A percentile compares a stretch with the other conserved stretches of the same genome.
Conservation (phyloP, 2,888 invertebrate species). For the Meliscaeva auricollis region DNA sequence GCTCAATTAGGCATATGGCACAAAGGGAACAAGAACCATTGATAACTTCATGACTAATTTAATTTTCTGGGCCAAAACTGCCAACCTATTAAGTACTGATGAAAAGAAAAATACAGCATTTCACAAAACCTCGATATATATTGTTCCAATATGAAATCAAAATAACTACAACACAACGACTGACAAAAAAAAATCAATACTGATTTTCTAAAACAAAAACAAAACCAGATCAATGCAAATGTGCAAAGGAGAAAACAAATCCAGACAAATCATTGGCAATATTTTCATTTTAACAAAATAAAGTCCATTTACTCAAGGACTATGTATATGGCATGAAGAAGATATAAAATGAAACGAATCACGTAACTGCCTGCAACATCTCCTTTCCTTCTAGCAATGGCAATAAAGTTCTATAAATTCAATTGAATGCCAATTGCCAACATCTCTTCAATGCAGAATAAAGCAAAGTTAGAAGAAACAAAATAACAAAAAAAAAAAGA, state of each 20-base stretch:
- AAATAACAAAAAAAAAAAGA: neutral
- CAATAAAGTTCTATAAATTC: conserved; percentile 34
- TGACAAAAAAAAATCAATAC: conserved; percentile 41
- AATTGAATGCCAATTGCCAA: conserved; percentile 21
- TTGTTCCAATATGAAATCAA: too few species aligned
- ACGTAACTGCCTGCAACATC: conserved; percentile 19
- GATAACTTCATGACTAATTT: too few species aligned
- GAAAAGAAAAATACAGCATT: too few species aligned
- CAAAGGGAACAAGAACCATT: too few species aligned
- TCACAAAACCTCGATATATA: too few species aligned
- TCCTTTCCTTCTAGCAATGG: neutral
- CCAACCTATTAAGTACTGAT: too few species aligned
- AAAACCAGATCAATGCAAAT: conserved; percentile 26
- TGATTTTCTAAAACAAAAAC: conserved; percentile 38
- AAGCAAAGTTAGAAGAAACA: neutral
- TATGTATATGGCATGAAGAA: neutral
- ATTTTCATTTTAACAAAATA: conserved; percentile 39
- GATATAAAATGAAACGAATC: conserved; percentile 30
- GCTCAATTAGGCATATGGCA: too few species aligned
- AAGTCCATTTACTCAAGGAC: conserved; percentile 11
- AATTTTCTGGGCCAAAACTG: too few species aligned
- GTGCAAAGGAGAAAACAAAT: conserved; percentile 36
- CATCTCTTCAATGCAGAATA: neutral
- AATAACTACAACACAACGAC: conserved; percentile 4
- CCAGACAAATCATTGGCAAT: conserved; percentile 37